Evolutionary conservation across 2,797 vertebrate species (phyloP).

Genomic region (Oophaga sylvatica): DNA sequence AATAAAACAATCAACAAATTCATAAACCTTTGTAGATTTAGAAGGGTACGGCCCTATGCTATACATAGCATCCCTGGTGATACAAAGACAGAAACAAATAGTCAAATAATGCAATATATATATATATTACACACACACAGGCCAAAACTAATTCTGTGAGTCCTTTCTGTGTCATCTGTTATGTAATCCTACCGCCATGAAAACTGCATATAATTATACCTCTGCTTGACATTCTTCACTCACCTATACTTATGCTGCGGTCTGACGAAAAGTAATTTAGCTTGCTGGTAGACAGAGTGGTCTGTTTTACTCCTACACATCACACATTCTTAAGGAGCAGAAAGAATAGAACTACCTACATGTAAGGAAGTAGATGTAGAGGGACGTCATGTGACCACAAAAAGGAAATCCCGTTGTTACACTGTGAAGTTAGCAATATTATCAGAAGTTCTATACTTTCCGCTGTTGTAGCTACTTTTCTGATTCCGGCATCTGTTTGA

Average conservation of each 20-base stretch:
- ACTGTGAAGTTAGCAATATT: background rate
- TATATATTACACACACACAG: too few relatives aligned
- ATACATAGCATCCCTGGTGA: too few relatives aligned
- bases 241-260: slow-evolving; percentile 1
- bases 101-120: too few relatives aligned
- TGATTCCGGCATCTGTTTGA: background rate
- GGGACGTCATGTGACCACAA: slow-evolving; percentile 10
- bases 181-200: background rate
- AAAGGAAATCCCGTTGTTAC: background rate
- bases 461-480: background rate
- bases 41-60: too few relatives aligned
- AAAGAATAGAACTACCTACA: background rate
- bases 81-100: too few relatives aligned
- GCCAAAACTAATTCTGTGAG: background rate
- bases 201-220: background rate
- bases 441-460: background rate
- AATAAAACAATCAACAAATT: too few relatives aligned
- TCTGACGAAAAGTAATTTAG: background rate
- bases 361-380: background rate
- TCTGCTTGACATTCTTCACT: background rate
- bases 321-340: background rate
- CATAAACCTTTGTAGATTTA: too few relatives aligned
- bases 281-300: background rate
- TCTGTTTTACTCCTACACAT: background rate
- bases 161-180: background rate